Percentiles rank a stretch among this genome's conserved stretches.
Conservation (phyloP, 2,888 invertebrate genomes). For the Prostheceraeus crozeri region DNA sequence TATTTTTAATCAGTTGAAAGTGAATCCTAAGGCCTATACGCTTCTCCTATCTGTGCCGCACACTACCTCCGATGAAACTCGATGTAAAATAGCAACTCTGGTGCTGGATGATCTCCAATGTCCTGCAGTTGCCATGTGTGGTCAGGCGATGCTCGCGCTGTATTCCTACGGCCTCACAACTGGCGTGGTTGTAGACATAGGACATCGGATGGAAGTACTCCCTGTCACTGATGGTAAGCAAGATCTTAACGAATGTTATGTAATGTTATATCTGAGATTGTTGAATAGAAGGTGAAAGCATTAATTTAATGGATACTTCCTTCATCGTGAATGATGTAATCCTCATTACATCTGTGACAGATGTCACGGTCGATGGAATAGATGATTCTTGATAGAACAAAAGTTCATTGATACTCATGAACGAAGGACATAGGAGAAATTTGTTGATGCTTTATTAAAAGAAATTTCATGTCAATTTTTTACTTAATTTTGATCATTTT, state of each 20-base stretch:
- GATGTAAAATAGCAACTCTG: slow-evolving; percentile 56
- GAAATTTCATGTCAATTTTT: too few species aligned
- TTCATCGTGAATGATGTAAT: too few species aligned
- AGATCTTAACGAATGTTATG: neutral
- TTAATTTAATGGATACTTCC: too few species aligned
- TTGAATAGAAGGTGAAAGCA: too few species aligned
- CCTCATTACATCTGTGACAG: too few species aligned
- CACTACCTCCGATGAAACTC: slow-evolving; percentile 56
- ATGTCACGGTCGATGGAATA: too few species aligned
- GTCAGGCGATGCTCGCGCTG: slow-evolving; percentile 61
- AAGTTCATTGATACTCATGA: too few species aligned
- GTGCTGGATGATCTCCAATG: slow-evolving; percentile 57
- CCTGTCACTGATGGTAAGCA: slow-evolving; percentile 61
- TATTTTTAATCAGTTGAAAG: slow-evolving; percentile 59
- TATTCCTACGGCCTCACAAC: slow-evolving; percentile 62
- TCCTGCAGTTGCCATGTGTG: slow-evolving; percentile 59
- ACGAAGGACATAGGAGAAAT: too few species aligned
- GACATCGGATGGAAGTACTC: slow-evolving; percentile 61
- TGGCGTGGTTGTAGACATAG: slow-evolving; percentile 63
- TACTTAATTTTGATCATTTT: too few species aligned
- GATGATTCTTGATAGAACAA: too few species aligned
- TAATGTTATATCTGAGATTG: neutral
- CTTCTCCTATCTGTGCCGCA: slow-evolving; percentile 59
- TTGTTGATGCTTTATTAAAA: too few species aligned
- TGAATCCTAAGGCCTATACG: slow-evolving; percentile 57